Base-by-base conservation (phyloP, 2,888 invertebrate genomes). In the Caenorhabditis macrosperma region DNA sequence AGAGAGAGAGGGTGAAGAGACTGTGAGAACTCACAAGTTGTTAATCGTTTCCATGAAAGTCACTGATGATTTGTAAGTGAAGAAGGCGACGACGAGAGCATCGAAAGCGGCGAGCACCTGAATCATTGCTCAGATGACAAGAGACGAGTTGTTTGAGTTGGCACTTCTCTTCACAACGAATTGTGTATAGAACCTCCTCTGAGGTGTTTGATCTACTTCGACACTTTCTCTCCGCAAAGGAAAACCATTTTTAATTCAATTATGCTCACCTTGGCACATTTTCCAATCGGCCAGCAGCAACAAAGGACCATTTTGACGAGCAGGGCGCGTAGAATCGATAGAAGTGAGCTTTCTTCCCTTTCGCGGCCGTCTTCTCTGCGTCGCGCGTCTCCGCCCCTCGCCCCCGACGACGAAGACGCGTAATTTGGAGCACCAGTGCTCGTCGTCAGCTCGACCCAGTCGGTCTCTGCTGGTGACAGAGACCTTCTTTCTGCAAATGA, bases 271-370 rank as follows among this genome's bases (percentile, higher is more conserved):
- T 80, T 82, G 17, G 81, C 89, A 82, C 88, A 89, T 68, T 88
- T 87, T 59, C 83, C 85, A 26, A 87, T 63, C n/a, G 89, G 89
- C 82, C 86, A 88, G 68, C 89, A 89, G 75, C 86, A 89, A 69
- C 84, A 88, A 54, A 77, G 52, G 35, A 84, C 52, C 84, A 84
- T 84, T 60, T 68, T 78, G 30, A 38, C 26, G 10, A 63, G 22
- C 12, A 50, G 20, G n/a, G 55, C 30, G 15, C 52, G 33, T 48
- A 74, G 68, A 74, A 80, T 80, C 79, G 79, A 80, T 80, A 64
- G 57, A 20, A 72, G 22, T 66, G 66, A 60, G 41, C 46, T 33
- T 50, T 15, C 52, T 50, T 33, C 52, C 24, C 30, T 52, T 33
- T 30, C 33, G 38, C 5, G 33, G 2, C 7, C 66, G 20, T 26